Evolutionary conservation across 2,797 vertebrate genomes (phyloP), one percentile per base, ranked within the genome.

Genomic region (Argyrosomus regius): DNA sequence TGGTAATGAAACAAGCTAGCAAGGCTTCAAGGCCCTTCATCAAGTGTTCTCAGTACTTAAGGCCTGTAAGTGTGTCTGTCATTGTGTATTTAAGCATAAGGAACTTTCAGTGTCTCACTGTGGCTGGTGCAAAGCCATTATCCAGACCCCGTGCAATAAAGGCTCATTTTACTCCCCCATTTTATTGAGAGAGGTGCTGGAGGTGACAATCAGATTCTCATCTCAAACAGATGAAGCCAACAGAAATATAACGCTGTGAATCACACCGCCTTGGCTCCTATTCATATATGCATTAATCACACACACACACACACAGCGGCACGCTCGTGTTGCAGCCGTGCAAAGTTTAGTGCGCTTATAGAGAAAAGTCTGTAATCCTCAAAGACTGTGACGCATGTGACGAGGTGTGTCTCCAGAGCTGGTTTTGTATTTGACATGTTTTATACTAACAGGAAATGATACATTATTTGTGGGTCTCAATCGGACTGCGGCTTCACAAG

Each of bases 1-100:
- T 39, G 72, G 77, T 84, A 88, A 88, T 91, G 81, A 89, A 93
- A 85, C 67, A 69, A 61, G 81, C 74, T 45, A 46, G 77, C 49
- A 3, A 64, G 58, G 59, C 77, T 82, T 79, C 73, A 75, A 84
- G 84, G 80, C 50, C 74, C 78, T 82, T 77, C 78, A 63, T 88
- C 72, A 65, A 82, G 82, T 48, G 67, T 59, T 67, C 78, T 2
- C 73, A 56, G 49, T 28, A 68, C 75, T 89, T 67, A 82, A 58
- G 63, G 75, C 69, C 77, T 72, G 48, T 57, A 68, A 83, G 78
- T 81, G 81, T 66, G 74, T 77, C 88, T 81, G 75, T 83, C 84
- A 75, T 18, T 5, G 71, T 12, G 31, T 46, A 45, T 85, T 79
- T 81, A 77, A 77, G 63, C 54, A n/a, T 56, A 35, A 67, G 72